Conservation (phyloP, 2,797 vertebrate genomes). For the Fistularia tabacaria region DNA sequence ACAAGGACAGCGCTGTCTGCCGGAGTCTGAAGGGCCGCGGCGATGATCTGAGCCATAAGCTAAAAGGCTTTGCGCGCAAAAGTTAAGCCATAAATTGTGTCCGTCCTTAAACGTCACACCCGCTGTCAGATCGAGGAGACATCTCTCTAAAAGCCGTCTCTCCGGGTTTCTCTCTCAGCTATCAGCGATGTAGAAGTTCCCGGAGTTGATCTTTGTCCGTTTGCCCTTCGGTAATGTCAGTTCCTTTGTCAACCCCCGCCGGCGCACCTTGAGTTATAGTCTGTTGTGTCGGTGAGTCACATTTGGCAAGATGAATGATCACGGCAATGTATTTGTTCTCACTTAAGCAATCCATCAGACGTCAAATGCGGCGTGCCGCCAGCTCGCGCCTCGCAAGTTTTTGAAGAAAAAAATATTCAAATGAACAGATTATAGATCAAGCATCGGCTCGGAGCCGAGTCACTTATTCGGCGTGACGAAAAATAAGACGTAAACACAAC, state of each 20-base stretch:
- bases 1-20: too few relatives aligned
- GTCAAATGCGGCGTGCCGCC: not conserved
- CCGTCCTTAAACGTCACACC: too few relatives aligned
- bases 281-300: conserved; percentile 61
- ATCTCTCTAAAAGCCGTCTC: too few relatives aligned
- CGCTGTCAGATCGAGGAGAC: too few relatives aligned
- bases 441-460: too few relatives aligned
- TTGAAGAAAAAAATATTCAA: too few relatives aligned
- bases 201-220: conserved; percentile 15
- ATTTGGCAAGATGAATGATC: conserved; percentile 73
- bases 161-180: too few relatives aligned
- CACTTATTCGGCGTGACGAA: conserved; percentile 11
- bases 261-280: conserved; percentile 50
- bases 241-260: conserved; percentile 39
- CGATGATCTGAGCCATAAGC: too few relatives aligned
- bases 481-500: conserved; percentile 4
- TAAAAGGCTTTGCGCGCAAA: too few relatives aligned
- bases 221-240: conserved; percentile 51
- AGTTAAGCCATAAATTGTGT: too few relatives aligned
- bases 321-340: conserved; percentile 67
- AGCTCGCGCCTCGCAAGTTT: too few relatives aligned
- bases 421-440: too few relatives aligned
- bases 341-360: conserved; percentile 67
- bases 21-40: not conserved
- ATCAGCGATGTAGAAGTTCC: not conserved